phyloP scores from a whole-genome alignment of 2,888 invertebrate species.

The Catotricha subobsoleta region DNA sequence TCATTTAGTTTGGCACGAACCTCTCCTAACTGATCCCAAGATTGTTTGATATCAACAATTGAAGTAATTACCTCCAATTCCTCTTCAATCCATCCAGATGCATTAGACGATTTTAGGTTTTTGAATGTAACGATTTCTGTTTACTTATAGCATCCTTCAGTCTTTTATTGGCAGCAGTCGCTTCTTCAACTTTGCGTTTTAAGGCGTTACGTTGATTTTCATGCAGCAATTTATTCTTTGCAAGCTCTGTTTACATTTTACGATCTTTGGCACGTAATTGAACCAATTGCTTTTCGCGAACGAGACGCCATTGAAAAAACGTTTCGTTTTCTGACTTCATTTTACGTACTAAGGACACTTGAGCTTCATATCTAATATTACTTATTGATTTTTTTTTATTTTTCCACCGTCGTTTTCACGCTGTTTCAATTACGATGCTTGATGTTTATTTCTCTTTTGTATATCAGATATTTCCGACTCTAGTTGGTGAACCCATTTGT shows the following conservation, averaged over 20 bases:
- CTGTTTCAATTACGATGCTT: conserved; percentile 43
- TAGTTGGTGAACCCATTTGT: conserved; percentile 56
- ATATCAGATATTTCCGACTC: conserved; percentile 57
- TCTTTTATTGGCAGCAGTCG: conserved; percentile 65
- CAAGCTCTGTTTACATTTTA: conserved; percentile 63
- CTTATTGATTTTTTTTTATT: conserved; percentile 51
- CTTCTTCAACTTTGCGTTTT: conserved; percentile 77
- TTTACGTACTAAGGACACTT: conserved; percentile 62
- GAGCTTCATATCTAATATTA: conserved; percentile 61
- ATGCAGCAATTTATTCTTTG: conserved; percentile 57
- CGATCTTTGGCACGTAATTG: conserved; percentile 66
- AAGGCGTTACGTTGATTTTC: conserved; percentile 66
- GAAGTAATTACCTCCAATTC: conserved; percentile 62
- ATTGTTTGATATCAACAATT: conserved; percentile 57
- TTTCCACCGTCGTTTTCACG: conserved; percentile 68
- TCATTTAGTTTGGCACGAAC: conserved; percentile 40
- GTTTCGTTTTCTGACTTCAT: conserved; percentile 72
- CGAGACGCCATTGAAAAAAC: conserved; percentile 63
- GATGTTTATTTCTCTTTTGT: conserved; percentile 52
- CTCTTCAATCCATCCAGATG: conserved; percentile 48
- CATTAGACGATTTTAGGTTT: conserved; percentile 31
- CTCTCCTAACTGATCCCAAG: conserved; percentile 55
- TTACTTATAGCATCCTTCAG: conserved; percentile 25
- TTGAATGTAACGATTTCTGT: conserved; percentile 18
- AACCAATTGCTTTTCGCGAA: conserved; percentile 60